These are phyloP conservation scores for Euleptes europaea DNA, from an alignment of 2,113 vertebrate species.

Conservation along the genomic window DNA sequence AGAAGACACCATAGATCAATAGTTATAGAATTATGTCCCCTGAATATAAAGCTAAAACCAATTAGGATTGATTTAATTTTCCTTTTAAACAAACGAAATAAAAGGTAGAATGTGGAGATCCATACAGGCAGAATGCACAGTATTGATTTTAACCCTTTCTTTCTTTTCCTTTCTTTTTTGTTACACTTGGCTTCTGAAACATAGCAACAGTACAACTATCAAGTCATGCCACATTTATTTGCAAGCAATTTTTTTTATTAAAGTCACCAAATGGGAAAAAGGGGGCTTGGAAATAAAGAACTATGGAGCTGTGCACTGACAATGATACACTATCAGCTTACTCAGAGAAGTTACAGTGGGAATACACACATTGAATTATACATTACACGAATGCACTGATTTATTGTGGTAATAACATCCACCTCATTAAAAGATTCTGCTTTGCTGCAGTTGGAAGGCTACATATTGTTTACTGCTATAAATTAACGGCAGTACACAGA, in stretches of 20 bases:
- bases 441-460: conserved; percentile 83
- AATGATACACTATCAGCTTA: conserved; percentile 97
- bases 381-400: conserved; percentile 98
- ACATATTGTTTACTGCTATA: conserved; percentile 96
- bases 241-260: conserved; percentile 72
- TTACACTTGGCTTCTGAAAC: conserved; percentile 78
- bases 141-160: conserved; percentile 83
- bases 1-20: conserved; percentile 87
- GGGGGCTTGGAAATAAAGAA: conserved; percentile 65
- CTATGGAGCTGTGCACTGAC: conserved; percentile 81
- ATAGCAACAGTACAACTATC: conserved; percentile 72
- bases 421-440: conserved; percentile 98
- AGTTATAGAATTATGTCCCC: conserved; percentile 92
- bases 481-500: conserved; percentile 86
- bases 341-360: conserved; percentile 93
- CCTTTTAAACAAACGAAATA: conserved; percentile 69
- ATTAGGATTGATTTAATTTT: conserved; percentile 91
- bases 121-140: conserved; percentile 74
- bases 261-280: conserved; percentile 73
- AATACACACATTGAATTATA: conserved; percentile 99
- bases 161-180: conserved; percentile 69
- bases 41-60: conserved; percentile 88
- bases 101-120: conserved; percentile 76
- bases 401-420: conserved; percentile 99
- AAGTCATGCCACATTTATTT: conserved; percentile 78